Base-by-base conservation (phyloP, 2,797 vertebrate species). In the Cryptoprocta ferox region DNA sequence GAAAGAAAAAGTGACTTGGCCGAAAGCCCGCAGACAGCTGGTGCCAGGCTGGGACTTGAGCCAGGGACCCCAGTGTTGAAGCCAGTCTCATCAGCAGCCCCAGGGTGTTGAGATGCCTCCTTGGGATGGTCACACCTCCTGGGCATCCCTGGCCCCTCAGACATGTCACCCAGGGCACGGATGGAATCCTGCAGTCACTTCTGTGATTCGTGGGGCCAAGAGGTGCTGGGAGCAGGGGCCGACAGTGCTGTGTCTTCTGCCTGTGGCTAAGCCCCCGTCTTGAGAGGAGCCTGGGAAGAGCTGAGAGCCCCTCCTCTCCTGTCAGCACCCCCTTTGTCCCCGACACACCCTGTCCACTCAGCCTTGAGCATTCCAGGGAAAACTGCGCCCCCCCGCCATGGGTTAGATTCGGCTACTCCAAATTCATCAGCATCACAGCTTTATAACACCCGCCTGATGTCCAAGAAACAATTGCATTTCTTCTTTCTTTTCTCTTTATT, bases 401-500 rank as follows among this genome's bases (percentile, higher is more conserved):
- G 53, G 56, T 91, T 86, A 53, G 63, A 83, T 63, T 82, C 14
- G 0, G 70, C 75, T 48, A 42, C 89, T 91, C 65, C 35, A 73
- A 14, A 85, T 88, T 85, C 84, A 71, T 90, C 53, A 66, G 50
- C 26, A 18, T 42, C 42, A 42, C 32, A 35, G 53, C 63, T 92
- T 82, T 70, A 35, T 76, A 93, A 92, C n/a, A 80, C 37, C 32
- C n/a, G 0, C 35, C 32, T 11, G 59, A 94, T 48, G 45, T 39
- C 45, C 89, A 70, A 81, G 75, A 92, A 89, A 42, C 50, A 80
- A n/a, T 37, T 86, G 30, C 11, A 53, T 88, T 85, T 86, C 37
- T 87, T 86, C 80, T 75, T 94, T 50, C n/a, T 94, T 89, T 94
- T 63, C 45, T 42, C 26, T 97, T 97, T 97, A 93, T 95, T 92